Evolutionary conservation across 2,888 invertebrate genomes (phyloP), one percentile per base, ranked within the genome.

Genomic region (Caenorhabditis panamensis): DNA sequence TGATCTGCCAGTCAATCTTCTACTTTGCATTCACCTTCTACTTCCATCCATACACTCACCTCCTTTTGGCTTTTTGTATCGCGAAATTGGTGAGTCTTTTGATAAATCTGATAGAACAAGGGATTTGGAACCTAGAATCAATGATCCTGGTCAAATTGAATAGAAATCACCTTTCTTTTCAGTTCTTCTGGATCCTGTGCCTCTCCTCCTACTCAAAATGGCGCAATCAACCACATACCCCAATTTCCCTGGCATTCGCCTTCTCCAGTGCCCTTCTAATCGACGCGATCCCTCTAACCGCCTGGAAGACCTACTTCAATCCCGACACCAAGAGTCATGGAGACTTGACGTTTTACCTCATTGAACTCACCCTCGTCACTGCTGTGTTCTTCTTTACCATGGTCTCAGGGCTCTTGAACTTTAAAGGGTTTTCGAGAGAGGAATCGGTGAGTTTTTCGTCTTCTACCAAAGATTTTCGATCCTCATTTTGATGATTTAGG

Each of bases 21-120:
- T 82, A 79, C 56, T 73, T 84, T 47, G 82, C 81, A 56, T 84
- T 82, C 71, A 68, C 75, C 20, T 86, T 86, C 68, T 85, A 82
- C 62, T 76, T 85, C 8, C 83, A 84, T 47, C 71, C 78, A 1
- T 86, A 85, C 71, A 83, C 79, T 22, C 83, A 83, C 37, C 28
- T 86, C 22, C 59, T 86, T 8, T 59, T 82, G 13, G 81, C 79
- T 16, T 85, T 72, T 62, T 83, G 82, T 28, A 49, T 82, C 22
- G 73, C 83, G 9, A 85, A 85, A 63, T 66, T 79, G 54, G 83
- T 84, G 16, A 47, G 47, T 63, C 16, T 36, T 24, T 41, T 16
- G 8, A 4, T 4, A 31, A 31, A 6, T 9, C 31, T 9, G 31
- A n/a, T n/a, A n/a, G n/a, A n/a, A n/a, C n/a, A n/a, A n/a, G 36